phyloP scores from a whole-genome alignment of 2,797 vertebrate species.

The Sebastes kiyomatsui region DNA sequence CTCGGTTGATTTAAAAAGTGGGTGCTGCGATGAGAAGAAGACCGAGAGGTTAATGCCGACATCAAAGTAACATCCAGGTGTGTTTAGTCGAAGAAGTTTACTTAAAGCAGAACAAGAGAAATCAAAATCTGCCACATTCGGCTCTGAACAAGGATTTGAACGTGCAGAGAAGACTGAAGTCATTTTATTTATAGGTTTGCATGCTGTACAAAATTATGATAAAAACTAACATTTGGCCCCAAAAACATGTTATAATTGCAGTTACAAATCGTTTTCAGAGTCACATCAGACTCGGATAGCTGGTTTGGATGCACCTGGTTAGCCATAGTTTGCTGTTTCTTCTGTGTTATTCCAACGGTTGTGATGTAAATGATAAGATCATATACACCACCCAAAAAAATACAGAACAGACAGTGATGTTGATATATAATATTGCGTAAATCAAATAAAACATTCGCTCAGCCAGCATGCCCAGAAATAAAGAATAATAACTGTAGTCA shows the following conservation, averaged over 20 bases:
- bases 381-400: conserved; percentile 19
- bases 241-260: conserved; percentile 64
- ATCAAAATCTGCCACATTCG: conserved; percentile 18
- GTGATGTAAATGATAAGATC: background rate
- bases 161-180: conserved; percentile 69
- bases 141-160: conserved; percentile 40
- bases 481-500: conserved; percentile 38
- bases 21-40: conserved; percentile 11
- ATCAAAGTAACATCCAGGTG: conserved; percentile 41
- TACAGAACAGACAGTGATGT: conserved; percentile 30
- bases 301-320: conserved; percentile 3
- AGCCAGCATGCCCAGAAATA: conserved; percentile 67
- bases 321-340: background rate
- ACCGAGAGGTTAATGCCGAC: conserved; percentile 28
- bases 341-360: background rate
- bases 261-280: conserved; percentile 65
- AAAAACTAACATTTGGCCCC: conserved; percentile 74
- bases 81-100: conserved; percentile 54
- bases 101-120: conserved; percentile 38
- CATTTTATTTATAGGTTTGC: conserved; percentile 75
- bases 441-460: conserved; percentile 45
- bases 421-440: conserved; percentile 33
- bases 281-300: conserved; percentile 10
- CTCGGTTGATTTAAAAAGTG: conserved; percentile 41
- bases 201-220: conserved; percentile 85